Base-by-base conservation (phyloP, 2,797 vertebrate species). In the Zenarchopterus dispar region DNA sequence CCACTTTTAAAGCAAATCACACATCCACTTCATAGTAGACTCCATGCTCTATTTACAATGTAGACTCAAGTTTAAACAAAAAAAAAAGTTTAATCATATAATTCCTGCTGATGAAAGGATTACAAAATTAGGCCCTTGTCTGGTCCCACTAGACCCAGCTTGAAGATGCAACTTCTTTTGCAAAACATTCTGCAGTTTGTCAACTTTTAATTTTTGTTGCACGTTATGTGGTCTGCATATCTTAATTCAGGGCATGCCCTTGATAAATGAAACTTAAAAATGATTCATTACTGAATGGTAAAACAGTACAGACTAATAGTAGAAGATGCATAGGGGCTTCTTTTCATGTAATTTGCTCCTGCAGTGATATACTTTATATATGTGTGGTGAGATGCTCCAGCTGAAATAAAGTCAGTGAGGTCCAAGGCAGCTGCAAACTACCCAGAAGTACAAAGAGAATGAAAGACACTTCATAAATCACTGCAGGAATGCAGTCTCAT, bases 401-500 rank as follows among this genome's bases (percentile, higher is more conserved):
- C 41, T 43, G 18, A 43, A n/a, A 51, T 48, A 6, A 41, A 75
- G 21, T 61, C 61, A 4, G 33, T 17, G 52, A 73, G 21, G 70
- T 80, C 66, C 48, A 54, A 47, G 77, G 71, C 70, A 86, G 85
- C 71, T 82, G 82, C 62, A 49, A 75, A 70, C 70, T 60, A 68
- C 66, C 67, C 62, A 58, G 17, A 39, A 54, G 70, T 54, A 68
- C 63, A 59, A 44, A 77, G 61, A 75, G 75, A 55, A 75, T 75
- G 60, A 86, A 74, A 81, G 83, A 86, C 79, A 74, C 72, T 84
- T 80, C 74, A 88, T 88, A 86, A 90, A 91, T 85, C 84, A 88
- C 39, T 47, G 64, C 67, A 77, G 87, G 90, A 92, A 91, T 90
- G 87, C 59, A 71, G 78, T 54, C 81, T 84, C 69, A 82, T 86